A percentile compares a stretch with the other conserved stretches of the same genome.
Conservation (phyloP, 2,797 vertebrate species). For the Poeciliopsis turneri region DNA sequence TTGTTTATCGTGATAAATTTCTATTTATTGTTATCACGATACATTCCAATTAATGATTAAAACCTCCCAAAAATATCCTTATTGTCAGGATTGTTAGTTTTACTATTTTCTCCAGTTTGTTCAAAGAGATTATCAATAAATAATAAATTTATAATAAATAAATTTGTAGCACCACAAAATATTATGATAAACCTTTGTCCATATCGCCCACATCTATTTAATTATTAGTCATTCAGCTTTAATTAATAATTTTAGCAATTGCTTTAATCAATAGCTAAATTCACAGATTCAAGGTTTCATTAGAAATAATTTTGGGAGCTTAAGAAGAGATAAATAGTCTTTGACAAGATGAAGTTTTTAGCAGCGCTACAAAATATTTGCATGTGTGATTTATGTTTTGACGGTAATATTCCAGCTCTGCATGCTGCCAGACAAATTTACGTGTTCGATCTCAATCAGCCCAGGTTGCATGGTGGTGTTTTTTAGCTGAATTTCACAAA, state of each 20-base stretch:
- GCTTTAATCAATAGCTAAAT: neutral
- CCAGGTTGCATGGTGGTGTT: conserved; percentile 22
- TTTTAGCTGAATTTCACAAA: neutral
- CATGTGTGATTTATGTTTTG: conserved; percentile 39
- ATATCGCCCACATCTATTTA: neutral
- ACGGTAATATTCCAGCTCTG: conserved; percentile 9
- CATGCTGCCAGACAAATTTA: conserved; percentile 15
- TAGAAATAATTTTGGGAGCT: neutral
- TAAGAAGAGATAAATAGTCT: neutral
- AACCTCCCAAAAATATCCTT: too few species aligned
- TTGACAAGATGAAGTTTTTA: conserved; percentile 14
- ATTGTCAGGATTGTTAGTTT: too few species aligned
- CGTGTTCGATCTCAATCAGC: neutral
- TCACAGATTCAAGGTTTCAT: neutral
- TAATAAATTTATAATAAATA: neutral
- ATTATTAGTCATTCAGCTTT: neutral
- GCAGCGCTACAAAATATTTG: conserved; percentile 18
- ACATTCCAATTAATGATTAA: too few species aligned
- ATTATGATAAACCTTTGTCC: too few species aligned
- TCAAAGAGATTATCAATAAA: neutral
- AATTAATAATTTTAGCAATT: neutral
- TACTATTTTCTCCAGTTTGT: too few species aligned
- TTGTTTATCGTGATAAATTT: too few species aligned
- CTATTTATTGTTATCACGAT: too few species aligned
- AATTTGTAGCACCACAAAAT: too few species aligned